These are phyloP conservation scores for Clarias fuscus DNA, from an alignment of 2,797 vertebrate genomes.

Conservation along the genomic window DNA sequence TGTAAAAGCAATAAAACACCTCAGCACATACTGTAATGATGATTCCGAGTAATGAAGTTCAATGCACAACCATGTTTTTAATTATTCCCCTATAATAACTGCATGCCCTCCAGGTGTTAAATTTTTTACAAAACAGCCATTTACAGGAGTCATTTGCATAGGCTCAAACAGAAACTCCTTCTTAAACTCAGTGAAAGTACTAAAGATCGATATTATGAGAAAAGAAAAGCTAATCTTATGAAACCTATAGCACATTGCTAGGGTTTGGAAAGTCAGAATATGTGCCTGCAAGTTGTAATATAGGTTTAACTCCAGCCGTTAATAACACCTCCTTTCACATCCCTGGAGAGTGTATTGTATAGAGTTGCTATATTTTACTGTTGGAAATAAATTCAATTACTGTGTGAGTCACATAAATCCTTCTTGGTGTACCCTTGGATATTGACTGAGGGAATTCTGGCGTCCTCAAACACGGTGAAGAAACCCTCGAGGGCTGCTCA, in stretches of 20 bases:
- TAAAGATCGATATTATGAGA: background rate
- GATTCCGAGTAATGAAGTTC: background rate
- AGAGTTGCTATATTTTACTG: slow-evolving; percentile 12
- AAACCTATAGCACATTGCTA: background rate
- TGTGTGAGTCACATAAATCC: slow-evolving; percentile 32
- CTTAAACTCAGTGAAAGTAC: background rate
- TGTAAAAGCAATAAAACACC: background rate
- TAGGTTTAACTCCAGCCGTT: slow-evolving; percentile 23
- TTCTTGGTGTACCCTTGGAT: background rate
- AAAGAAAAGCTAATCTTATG: background rate
- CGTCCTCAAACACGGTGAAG: slow-evolving; percentile 28
- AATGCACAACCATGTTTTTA: background rate
- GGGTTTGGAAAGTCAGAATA: slow-evolving; percentile 22
- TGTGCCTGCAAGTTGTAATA: slow-evolving; percentile 24
- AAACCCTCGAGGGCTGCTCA: slow-evolving; percentile 47
- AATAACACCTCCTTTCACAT: slow-evolving; percentile 35
- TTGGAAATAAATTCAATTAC: slow-evolving; percentile 29
- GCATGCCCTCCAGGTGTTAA: background rate
- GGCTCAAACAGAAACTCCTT: background rate
- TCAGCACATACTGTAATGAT: background rate
- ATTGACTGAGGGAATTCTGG: slow-evolving; percentile 7
- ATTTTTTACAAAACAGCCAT: background rate
- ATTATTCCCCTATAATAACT: background rate
- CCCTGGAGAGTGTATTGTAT: background rate
- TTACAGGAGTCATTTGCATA: background rate